Evolutionary conservation across 2,797 vertebrate species (phyloP).

Genomic region (Falco columbarius): DNA sequence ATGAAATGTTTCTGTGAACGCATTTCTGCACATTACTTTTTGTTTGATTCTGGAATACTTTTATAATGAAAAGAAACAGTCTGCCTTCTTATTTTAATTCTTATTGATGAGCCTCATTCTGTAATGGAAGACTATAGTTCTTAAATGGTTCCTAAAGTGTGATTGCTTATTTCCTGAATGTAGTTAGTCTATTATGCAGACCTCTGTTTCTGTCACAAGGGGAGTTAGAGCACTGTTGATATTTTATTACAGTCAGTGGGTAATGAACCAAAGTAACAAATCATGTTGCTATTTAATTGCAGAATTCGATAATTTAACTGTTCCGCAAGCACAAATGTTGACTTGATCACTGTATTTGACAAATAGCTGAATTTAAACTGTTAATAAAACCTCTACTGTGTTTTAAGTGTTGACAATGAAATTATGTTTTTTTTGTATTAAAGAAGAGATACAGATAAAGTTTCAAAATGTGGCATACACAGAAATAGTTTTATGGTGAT

Average conservation of each 20-base stretch:
- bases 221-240: not conserved
- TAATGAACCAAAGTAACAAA: slow-evolving; percentile 21
- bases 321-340: not conserved
- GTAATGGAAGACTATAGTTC: not conserved
- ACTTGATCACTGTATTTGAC: not conserved
- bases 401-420: not conserved
- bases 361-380: not conserved
- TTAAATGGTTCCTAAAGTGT: not conserved
- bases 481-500: not conserved
- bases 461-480: not conserved
- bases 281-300: slow-evolving; percentile 10
- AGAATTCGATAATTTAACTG: not conserved
- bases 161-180: not conserved
- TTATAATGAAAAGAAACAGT: not conserved
- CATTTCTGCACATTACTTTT: not conserved
- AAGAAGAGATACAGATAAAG: not conserved
- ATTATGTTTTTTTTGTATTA: not conserved
- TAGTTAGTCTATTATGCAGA: not conserved
- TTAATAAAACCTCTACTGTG: not conserved
- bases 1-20: not conserved
- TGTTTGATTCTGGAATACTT: not conserved
- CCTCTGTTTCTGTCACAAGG: not conserved
- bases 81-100: not conserved
- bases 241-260: not conserved
- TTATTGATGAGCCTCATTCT: not conserved